Percentiles rank a stretch among this genome's conserved stretches.
phyloP scores from a whole-genome alignment of 2,113 vertebrate species.

The Protobothrops flavoviridis region DNA sequence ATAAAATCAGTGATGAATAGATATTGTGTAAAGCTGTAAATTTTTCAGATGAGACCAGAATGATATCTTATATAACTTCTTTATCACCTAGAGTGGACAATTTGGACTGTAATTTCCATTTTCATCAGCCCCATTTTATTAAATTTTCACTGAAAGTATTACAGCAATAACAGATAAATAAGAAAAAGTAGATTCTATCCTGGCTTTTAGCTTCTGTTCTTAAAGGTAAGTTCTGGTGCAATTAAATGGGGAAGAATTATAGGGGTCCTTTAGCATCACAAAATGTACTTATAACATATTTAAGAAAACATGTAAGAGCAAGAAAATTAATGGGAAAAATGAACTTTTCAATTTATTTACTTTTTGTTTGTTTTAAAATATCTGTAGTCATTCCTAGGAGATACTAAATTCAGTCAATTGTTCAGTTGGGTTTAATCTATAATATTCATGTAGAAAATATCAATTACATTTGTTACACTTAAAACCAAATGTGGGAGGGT shows the following conservation, averaged over 20 bases:
- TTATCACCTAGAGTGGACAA: not conserved
- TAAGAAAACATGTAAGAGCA: not conserved
- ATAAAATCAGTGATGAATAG: not conserved
- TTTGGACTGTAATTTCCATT: not conserved
- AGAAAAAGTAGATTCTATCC: not conserved
- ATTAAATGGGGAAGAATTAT: not conserved
- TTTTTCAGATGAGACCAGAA: not conserved
- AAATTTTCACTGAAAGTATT: not conserved
- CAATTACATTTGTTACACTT: not conserved
- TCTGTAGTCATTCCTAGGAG: not conserved
- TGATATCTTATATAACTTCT: not conserved
- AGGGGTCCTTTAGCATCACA: not conserved
- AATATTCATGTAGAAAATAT: not conserved
- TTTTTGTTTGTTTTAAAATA: not conserved
- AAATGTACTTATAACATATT: not conserved
- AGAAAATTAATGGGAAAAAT: not conserved
- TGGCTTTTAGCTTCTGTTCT: not conserved
- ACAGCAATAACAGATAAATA: not conserved
- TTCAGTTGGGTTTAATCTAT: not conserved
- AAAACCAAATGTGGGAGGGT: too few relatives aligned
- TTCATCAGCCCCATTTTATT: not conserved
- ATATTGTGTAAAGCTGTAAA: not conserved
- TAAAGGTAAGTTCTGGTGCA: not conserved
- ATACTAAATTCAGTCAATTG: not conserved
- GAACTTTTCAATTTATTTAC: not conserved